Conservation (phyloP, 2,797 vertebrate genomes). For the Carapus acus region DNA sequence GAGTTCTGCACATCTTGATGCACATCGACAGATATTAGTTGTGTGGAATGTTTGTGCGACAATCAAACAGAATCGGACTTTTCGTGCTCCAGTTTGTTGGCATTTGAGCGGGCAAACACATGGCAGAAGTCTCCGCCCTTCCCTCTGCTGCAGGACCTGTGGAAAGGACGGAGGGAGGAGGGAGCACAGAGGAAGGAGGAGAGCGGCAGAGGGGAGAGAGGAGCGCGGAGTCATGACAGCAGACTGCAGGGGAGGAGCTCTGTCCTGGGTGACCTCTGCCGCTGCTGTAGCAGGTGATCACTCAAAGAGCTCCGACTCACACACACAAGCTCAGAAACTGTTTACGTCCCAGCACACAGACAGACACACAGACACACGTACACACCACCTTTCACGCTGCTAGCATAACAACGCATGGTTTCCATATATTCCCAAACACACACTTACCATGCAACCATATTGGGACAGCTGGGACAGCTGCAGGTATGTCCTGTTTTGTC, state of each 20-base stretch:
- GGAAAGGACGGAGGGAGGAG: constrained; percentile 17
- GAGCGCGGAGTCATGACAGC: constrained; percentile 50
- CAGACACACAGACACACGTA: not conserved
- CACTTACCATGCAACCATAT: constrained; percentile 3
- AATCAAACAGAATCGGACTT: constrained; percentile 12
- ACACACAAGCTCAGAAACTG: too few species aligned
- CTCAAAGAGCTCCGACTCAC: constrained; percentile 12
- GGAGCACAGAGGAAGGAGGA: constrained; percentile 7
- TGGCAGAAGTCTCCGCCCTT: constrained; percentile 36
- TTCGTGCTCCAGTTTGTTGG: constrained; percentile 16
- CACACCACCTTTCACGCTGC: not conserved
- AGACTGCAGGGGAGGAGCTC: constrained; percentile 53
- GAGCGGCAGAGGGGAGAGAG: constrained; percentile 29
- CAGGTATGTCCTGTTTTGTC: not conserved
- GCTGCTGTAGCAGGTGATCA: constrained; percentile 56
- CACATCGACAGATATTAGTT: not conserved
- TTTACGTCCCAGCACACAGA: not conserved
- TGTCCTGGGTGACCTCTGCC: constrained; percentile 55
- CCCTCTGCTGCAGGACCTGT: constrained; percentile 37
- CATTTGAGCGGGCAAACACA: constrained; percentile 15
- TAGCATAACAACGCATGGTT: not conserved
- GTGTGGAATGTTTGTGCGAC: not conserved
- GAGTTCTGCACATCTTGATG: not conserved
- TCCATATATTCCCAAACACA: not conserved
- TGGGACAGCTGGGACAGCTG: not conserved